Evolutionary conservation across 2,888 invertebrate genomes (phyloP).

Genomic region (Leistus spinibarbis): DNA sequence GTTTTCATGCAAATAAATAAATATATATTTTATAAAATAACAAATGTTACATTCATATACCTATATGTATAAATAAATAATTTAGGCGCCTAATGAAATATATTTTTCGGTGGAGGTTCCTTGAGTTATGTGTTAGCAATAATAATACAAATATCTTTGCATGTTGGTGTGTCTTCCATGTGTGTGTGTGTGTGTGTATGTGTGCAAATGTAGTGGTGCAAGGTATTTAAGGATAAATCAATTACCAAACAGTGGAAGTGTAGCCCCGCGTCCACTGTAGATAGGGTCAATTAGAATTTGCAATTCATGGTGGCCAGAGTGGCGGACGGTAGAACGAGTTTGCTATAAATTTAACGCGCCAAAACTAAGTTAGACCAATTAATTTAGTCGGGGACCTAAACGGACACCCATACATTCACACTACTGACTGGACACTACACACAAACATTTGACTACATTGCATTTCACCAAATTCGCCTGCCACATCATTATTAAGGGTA

Average conservation of each 20-base stretch:
- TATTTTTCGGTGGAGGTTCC: too few relatives aligned
- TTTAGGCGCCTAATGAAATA: too few relatives aligned
- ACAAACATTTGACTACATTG: background rate
- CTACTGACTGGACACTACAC: constrained; percentile 9
- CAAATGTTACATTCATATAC: too few relatives aligned
- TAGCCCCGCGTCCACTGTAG: constrained; percentile 39
- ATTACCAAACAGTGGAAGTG: constrained; percentile 48
- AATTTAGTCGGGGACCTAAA: constrained; percentile 48
- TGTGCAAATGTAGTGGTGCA: background rate
- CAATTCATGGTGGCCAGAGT: constrained; percentile 48
- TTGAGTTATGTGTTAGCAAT: too few relatives aligned
- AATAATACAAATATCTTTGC: too few relatives aligned
- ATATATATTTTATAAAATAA: too few relatives aligned
- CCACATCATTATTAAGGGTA: background rate
- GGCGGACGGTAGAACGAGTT: constrained; percentile 47
- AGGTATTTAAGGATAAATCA: constrained; percentile 53
- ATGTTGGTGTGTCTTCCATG: too few relatives aligned
- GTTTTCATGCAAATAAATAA: too few relatives aligned
- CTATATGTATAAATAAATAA: too few relatives aligned
- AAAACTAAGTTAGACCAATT: constrained; percentile 53
- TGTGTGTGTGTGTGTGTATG: background rate
- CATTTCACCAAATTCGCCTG: background rate
- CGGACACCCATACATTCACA: background rate
- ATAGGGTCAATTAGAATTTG: constrained; percentile 49
- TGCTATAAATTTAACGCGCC: constrained; percentile 51